phyloP scores from a whole-genome alignment of 2,113 vertebrate genomes.

The Ptychochromis oligacanthus region DNA sequence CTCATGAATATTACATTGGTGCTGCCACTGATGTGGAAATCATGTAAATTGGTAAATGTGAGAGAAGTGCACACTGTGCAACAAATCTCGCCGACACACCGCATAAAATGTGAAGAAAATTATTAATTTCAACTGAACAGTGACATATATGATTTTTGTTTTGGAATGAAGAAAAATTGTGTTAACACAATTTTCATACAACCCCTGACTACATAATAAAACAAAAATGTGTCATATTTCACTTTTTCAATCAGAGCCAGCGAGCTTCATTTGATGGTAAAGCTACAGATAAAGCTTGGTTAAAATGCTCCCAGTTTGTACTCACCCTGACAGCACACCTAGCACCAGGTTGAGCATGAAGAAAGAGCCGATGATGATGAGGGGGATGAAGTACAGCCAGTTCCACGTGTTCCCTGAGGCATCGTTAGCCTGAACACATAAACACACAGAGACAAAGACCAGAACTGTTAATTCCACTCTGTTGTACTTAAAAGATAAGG shows the following conservation, averaged over 20 bases:
- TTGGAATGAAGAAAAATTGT: neutral
- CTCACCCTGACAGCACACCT: constrained; percentile 84
- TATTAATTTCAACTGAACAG: neutral
- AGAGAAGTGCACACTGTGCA: neutral
- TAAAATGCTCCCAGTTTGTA: constrained; percentile 6
- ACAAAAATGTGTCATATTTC: too few species aligned
- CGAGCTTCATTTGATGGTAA: neutral
- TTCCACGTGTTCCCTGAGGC: constrained; percentile 93
- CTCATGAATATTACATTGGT: too few species aligned
- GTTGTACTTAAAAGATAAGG: neutral
- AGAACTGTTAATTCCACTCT: neutral
- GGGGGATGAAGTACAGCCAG: constrained; percentile 84
- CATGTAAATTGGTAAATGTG: neutral
- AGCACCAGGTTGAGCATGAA: constrained; percentile 39
- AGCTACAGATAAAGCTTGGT: neutral
- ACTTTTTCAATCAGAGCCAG: neutral
- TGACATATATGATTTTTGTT: neutral
- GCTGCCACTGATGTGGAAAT: neutral
- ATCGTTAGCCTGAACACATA: constrained; percentile 88
- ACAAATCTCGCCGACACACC: too few species aligned
- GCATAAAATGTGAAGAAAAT: too few species aligned
- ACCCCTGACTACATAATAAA: too few species aligned
- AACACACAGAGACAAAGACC: constrained; percentile 18
- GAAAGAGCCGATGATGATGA: constrained; percentile 62
- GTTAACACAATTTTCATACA: too few species aligned